Evolutionary conservation across 2,113 vertebrate genomes (phyloP), one percentile per base, ranked within the genome.

Genomic region (Lasiurus cinereus): DNA sequence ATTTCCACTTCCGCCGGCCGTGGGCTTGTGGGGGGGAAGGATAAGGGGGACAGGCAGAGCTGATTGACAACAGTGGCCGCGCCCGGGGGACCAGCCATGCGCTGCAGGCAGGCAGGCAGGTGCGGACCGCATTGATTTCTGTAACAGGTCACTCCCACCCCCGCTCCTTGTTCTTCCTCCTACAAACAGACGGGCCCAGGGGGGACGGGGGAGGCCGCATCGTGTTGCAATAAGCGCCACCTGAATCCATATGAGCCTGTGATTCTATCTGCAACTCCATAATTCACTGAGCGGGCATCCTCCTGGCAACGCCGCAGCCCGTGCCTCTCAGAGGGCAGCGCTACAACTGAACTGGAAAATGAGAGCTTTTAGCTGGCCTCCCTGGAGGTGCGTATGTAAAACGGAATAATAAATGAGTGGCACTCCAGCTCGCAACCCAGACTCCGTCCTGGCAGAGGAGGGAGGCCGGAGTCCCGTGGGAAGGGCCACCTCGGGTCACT

Each of bases 331-430:
- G 92, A 96, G 93, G 98, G 94, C 76, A 94, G 74, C 72, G 70
- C 62, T 93, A 83, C 97, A 98, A 98, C 85, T 97, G 96, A 96
- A 97, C 92, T 98, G 97, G 98, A 98, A 98, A 98, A 98, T 98
- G 96, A 98, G 97, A 95, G 94, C 96, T 98, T 98, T 98, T 96
- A 98, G 98, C 96, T 86, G 95, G 97, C 83, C 94, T 98, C 98
- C 97, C 97, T 2, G 0, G 97, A 97, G 97, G 94, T 96, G 96
- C 94, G 91, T 97, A 97, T 97, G 97, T 97, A 98, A 98, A 98
- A 98, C 90, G 97, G 97, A 98, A 98, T 97, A 98, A 98, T 97
- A 98, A 98, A 98, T 97, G 97, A 98, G 97, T 98, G 97, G 96
- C 98, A 97, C 90, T 97, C 98, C 97, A 95, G 97, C 97, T 98